These are phyloP conservation scores for Apostichopus japonicus DNA, from an alignment of 35 echinoderm and acorn worm species.

Conservation along the genomic window DNA sequence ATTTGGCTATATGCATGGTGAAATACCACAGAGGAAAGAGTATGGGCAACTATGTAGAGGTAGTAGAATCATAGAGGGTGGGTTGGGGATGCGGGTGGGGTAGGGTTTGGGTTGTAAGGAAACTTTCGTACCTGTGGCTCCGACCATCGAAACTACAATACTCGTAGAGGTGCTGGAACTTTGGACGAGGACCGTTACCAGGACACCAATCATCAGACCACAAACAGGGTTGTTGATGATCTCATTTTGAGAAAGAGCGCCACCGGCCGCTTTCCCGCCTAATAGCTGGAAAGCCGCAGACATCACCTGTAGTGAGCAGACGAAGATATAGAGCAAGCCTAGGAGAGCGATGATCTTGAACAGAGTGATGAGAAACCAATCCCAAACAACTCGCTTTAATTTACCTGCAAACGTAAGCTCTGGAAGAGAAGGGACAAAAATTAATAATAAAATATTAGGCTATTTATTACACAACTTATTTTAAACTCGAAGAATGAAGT, in stretches of 20 bases:
- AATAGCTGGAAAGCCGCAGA: conserved; percentile 63
- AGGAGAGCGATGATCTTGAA: conserved; percentile 43
- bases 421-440: neutral
- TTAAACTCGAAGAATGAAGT: too few relatives aligned
- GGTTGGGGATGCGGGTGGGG: neutral
- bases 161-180: conserved; percentile 78
- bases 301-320: conserved; percentile 70
- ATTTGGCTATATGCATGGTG: too few relatives aligned
- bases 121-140: conserved; percentile 55
- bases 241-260: conserved; percentile 51
- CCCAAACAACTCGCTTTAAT: conserved; percentile 44
- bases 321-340: conserved; percentile 66
- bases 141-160: conserved; percentile 72
- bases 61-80: neutral
- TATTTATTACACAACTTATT: too few relatives aligned
- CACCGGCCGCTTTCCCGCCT: conserved; percentile 57
- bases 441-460: too few relatives aligned
- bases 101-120: too few relatives aligned
- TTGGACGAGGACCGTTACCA: conserved; percentile 81
- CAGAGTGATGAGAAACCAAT: conserved; percentile 24
- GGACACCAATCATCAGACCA: conserved; percentile 77
- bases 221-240: conserved; percentile 70
- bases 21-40: too few relatives aligned
- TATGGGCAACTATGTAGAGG: neutral
- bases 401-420: conserved; percentile 62